A percentile compares a stretch with the other conserved stretches of the same genome.
Conservation (phyloP, 2,113 vertebrate genomes). For the Podarcis muralis region DNA sequence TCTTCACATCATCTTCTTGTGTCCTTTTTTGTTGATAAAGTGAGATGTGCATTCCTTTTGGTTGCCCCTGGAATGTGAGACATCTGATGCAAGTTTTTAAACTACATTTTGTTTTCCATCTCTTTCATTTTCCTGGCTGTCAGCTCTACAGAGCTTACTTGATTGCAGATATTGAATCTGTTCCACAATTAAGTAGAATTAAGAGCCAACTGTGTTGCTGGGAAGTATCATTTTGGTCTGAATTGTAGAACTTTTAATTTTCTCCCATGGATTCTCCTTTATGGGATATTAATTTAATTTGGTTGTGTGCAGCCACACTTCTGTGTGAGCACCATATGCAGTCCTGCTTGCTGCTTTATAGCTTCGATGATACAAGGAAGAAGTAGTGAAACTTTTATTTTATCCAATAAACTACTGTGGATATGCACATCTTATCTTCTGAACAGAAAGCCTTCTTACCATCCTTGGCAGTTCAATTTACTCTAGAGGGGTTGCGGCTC, state of each 20-base stretch:
- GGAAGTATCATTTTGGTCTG: background rate
- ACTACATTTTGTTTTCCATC: background rate
- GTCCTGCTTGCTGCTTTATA: constrained; percentile 3
- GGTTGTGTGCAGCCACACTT: background rate
- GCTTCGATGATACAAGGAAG: constrained; percentile 34
- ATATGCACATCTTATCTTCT: background rate
- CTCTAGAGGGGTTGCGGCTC: background rate
- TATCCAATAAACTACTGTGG: constrained; percentile 11
- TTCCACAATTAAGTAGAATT: background rate
- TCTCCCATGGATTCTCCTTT: constrained; percentile 21
- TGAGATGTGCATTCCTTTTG: background rate
- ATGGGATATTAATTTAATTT: constrained; percentile 19
- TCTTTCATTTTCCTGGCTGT: background rate
- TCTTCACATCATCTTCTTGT: background rate
- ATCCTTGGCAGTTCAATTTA: background rate
- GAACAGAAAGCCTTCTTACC: accelerated
- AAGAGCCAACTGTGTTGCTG: background rate
- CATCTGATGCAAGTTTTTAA: background rate
- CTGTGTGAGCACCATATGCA: background rate
- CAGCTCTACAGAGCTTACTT: background rate
- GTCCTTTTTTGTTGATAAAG: background rate
- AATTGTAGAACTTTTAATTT: constrained; percentile 19
- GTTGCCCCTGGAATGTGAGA: background rate
- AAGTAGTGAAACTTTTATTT: constrained; percentile 37
- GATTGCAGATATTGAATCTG: background rate